Evolutionary conservation across 2,888 invertebrate genomes (phyloP).

Genomic region (Tipula unca): DNA sequence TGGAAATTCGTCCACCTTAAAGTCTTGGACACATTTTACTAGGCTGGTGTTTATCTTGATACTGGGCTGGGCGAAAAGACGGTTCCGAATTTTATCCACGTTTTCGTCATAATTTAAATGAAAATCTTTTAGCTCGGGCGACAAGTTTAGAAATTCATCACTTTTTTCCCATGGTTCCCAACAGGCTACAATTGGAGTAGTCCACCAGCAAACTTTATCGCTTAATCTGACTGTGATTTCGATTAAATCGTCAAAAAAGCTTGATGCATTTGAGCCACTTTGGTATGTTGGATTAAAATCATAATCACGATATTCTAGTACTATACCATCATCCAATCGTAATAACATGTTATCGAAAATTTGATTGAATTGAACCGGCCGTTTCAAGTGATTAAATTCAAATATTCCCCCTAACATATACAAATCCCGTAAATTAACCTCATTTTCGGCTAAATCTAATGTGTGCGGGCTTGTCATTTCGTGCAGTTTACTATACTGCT

Average conservation of each 20-base stretch:
- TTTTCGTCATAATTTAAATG: background rate
- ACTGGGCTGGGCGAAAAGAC: background rate
- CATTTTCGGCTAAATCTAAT: background rate
- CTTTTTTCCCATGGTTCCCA: constrained; percentile 20
- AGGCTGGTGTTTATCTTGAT: background rate
- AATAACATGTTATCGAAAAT: background rate
- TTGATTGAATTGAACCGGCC: background rate
- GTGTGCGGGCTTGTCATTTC: background rate
- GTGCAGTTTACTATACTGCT: background rate
- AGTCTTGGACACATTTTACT: background rate
- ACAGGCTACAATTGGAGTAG: background rate
- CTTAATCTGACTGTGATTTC: background rate
- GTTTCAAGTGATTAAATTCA: background rate
- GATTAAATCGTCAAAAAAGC: background rate
- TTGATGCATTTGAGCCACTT: background rate
- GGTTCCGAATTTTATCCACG: background rate
- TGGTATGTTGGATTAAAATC: background rate
- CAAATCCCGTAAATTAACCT: background rate
- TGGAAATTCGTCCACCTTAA: background rate
- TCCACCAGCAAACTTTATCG: background rate
- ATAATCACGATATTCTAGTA: background rate
- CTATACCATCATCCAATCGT: background rate
- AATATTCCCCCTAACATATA: background rate
- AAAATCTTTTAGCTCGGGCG: background rate
- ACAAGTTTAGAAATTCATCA: background rate